Evolutionary conservation across 2,113 vertebrate genomes (phyloP).

Genomic region (Sciurus niger): DNA sequence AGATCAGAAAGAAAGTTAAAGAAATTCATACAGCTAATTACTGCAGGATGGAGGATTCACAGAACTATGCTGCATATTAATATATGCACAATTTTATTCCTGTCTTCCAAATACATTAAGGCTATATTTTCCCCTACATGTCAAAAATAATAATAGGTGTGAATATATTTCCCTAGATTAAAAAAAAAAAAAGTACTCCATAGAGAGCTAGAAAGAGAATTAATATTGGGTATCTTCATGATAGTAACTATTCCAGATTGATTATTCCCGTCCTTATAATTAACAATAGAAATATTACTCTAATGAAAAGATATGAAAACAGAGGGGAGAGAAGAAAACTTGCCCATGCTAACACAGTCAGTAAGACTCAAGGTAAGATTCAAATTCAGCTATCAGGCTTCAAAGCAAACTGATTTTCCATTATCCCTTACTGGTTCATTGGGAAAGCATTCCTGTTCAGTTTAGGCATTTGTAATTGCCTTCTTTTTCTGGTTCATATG

Average conservation of each 20-base stretch:
- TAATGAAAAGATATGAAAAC: conserved; percentile 3
- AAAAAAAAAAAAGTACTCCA: conserved; percentile 1
- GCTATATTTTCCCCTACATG: neutral
- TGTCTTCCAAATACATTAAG: conserved; percentile 38
- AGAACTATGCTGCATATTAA: neutral
- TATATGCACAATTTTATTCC: neutral
- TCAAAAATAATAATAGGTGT: conserved; percentile 57
- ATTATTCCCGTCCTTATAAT: conserved; percentile 11
- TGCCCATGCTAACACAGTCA: neutral
- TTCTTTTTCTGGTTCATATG: neutral
- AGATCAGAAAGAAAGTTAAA: neutral
- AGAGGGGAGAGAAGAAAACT: neutral
- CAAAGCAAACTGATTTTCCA: neutral
- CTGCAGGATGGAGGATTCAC: neutral
- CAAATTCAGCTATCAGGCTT: neutral
- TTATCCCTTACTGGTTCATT: rapidly evolving
- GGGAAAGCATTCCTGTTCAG: neutral
- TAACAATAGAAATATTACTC: neutral
- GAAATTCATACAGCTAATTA: neutral
- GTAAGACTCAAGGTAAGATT: neutral
- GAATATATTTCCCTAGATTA: neutral
- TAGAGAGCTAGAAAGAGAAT: conserved; percentile 20
- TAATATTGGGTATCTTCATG: neutral
- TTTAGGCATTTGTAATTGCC: neutral
- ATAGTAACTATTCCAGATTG: neutral